Evolutionary conservation across 2,797 vertebrate species (phyloP).

Genomic region (Coreius guichenoti): DNA sequence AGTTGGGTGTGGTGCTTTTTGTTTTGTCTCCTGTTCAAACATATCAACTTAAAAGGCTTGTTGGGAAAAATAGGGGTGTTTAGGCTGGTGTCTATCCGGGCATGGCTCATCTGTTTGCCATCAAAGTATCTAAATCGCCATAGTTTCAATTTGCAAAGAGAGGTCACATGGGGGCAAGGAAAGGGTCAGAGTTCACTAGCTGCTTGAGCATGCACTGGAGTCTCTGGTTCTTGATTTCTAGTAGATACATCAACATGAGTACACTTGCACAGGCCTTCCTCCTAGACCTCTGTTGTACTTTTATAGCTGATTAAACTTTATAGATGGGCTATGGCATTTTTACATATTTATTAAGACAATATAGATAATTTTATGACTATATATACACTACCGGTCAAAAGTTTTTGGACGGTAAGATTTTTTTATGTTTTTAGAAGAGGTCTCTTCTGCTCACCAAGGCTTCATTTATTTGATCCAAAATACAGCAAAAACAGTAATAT

Average conservation of each 20-base stretch:
- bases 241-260: neutral
- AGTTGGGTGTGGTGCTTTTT: slow-evolving; percentile 36
- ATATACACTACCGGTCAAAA: too few relatives aligned
- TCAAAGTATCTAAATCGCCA: neutral
- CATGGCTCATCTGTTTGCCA: slow-evolving; percentile 36
- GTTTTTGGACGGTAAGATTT: too few relatives aligned
- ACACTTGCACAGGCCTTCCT: neutral
- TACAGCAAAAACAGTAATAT: too few relatives aligned
- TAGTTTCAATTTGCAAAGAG: slow-evolving; percentile 24
- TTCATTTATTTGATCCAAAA: too few relatives aligned
- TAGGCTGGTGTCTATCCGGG: slow-evolving; percentile 14
- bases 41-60: slow-evolving; percentile 54
- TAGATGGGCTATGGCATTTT: neutral
- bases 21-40: slow-evolving; percentile 57
- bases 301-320: neutral
- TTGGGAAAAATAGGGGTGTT: slow-evolving; percentile 5
- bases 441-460: too few relatives aligned
- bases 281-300: neutral
- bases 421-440: too few relatives aligned
- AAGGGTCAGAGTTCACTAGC: slow-evolving; percentile 9
- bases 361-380: neutral
- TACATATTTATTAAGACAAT: neutral
- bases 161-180: neutral
- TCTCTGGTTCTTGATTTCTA: slow-evolving; percentile 6
- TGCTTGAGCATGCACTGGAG: neutral